These are phyloP conservation scores for Garra rufa DNA, from an alignment of 2,113 vertebrate species.

Conservation along the genomic window DNA sequence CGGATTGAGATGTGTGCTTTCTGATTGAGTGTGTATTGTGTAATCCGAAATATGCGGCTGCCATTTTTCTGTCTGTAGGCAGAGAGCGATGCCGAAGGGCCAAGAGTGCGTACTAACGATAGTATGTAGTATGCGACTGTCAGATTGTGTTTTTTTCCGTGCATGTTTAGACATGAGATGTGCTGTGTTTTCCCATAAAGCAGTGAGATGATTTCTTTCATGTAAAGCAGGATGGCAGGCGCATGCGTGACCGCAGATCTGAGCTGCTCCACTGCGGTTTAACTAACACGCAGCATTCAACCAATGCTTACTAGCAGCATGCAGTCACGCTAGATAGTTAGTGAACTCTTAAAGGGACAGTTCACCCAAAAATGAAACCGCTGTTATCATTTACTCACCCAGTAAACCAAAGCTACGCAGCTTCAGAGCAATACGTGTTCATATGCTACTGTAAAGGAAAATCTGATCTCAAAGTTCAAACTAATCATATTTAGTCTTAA, in stretches of 20 bases:
- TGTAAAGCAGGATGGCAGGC: not conserved
- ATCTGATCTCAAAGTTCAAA: not conserved
- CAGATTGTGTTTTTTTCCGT: not conserved
- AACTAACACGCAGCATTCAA: not conserved
- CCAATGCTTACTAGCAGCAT: not conserved
- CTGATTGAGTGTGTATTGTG: not conserved
- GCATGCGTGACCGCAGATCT: not conserved
- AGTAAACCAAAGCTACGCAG: too few relatives aligned
- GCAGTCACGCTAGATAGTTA: not conserved
- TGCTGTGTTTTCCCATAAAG: not conserved
- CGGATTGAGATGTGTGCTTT: not conserved
- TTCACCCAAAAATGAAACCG: not conserved
- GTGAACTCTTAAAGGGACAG: not conserved
- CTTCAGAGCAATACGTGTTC: too few relatives aligned
- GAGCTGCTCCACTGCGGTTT: too few relatives aligned
- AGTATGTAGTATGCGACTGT: not conserved
- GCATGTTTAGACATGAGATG: not conserved
- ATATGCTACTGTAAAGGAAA: not conserved
- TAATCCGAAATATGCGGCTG: conserved; percentile 28
- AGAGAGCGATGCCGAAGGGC: not conserved
- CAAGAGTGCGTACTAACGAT: not conserved
- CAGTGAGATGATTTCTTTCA: not conserved
- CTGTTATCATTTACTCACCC: not conserved
- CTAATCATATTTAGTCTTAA: not conserved
- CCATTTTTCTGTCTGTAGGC: conserved; percentile 13